phyloP scores from a whole-genome alignment of 2,797 vertebrate species.

The Hippocampus kuda region DNA sequence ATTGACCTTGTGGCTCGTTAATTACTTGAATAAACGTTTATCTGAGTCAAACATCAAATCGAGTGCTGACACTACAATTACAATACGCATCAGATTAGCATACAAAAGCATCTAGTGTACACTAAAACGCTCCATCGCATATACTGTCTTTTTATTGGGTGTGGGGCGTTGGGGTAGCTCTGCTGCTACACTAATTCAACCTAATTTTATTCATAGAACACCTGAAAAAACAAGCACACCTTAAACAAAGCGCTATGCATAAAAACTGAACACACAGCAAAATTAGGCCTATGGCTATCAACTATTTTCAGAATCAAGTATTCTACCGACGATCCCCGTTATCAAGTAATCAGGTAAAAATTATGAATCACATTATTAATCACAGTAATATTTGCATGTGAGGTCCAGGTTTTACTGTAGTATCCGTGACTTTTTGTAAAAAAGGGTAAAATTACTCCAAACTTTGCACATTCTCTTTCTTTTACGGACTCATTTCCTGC shows the following conservation, averaged over 20 bases:
- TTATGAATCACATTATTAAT: background rate
- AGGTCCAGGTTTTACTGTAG: background rate
- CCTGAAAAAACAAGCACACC: background rate
- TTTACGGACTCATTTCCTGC: too few relatives aligned
- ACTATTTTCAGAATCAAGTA: background rate
- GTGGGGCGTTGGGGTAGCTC: background rate
- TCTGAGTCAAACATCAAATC: background rate
- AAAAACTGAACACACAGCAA: background rate
- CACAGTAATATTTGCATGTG: background rate
- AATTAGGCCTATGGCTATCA: background rate
- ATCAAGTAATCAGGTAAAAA: too few relatives aligned
- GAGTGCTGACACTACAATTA: background rate
- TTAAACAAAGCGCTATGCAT: background rate
- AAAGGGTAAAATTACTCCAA: background rate
- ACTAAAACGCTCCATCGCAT: background rate
- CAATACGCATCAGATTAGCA: background rate
- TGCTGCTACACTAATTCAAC: background rate
- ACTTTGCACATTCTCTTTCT: background rate
- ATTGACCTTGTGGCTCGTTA: background rate
- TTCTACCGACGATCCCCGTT: background rate
- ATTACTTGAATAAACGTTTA: background rate
- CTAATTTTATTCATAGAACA: background rate
- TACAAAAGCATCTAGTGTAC: background rate
- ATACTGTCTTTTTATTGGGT: too few relatives aligned
- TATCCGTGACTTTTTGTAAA: background rate